phyloP scores from a whole-genome alignment of 2,797 vertebrate species.

The Tympanoctomys barrerae region DNA sequence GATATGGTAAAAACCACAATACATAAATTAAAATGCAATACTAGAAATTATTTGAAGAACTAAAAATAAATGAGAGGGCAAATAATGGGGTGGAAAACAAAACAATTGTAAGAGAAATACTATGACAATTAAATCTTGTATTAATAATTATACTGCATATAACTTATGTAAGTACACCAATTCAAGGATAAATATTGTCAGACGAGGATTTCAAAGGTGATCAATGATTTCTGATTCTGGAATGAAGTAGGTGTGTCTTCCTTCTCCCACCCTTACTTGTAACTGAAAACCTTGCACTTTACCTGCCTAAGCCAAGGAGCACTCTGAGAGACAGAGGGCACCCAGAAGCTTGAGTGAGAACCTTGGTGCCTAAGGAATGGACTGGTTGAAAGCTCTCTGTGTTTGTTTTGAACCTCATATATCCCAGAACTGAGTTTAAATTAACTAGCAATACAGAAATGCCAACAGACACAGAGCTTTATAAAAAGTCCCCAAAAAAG shows the following conservation, averaged over 20 bases:
- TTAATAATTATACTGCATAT: background rate
- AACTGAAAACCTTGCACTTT: background rate
- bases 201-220: background rate
- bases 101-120: background rate
- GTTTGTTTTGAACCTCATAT: background rate
- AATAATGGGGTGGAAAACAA: conserved; percentile 3
- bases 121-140: conserved; percentile 1
- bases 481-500: background rate
- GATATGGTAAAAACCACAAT: background rate
- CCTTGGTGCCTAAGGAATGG: background rate
- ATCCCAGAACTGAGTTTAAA: background rate
- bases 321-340: background rate
- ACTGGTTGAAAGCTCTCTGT: background rate
- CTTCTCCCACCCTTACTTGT: background rate
- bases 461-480: background rate
- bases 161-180: background rate
- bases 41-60: conserved; percentile 36
- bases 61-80: background rate
- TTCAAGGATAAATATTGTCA: conserved; percentile 18
- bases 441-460: background rate
- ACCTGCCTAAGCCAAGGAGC: background rate
- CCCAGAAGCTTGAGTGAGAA: background rate
- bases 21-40: background rate
- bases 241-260: background rate
- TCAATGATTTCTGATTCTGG: background rate